Base-by-base conservation (phyloP, 2,888 invertebrate species). In the Andrena minutula region DNA sequence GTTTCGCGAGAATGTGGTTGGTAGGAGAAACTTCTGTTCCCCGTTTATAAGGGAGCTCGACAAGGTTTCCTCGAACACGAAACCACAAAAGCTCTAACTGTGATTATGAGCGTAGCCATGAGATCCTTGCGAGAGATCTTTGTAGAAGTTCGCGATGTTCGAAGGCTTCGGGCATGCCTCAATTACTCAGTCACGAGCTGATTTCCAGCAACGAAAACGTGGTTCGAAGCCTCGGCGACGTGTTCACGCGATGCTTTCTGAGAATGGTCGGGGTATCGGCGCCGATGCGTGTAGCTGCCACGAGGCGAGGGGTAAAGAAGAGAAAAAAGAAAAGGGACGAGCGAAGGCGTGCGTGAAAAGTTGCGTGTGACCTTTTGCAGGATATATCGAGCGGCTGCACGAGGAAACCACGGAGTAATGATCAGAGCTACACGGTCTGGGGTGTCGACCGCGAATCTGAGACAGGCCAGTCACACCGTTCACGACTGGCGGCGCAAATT, bases 351-450 rank as follows among this genome's bases (percentile, higher is more conserved):
- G 30, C 65, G 30, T 68, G 63, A 73, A 56, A 70, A 58, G 65
- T 51, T 30, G 64, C 53, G 64, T 69, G 56, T 75, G 71, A 81
- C 58, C 26, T 79, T 56, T 69, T 73, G 0, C 76, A 79, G 83
- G 71, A 79, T 72, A 53, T 84, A 82, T 69, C 79, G 76, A 86
- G 72, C 75, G 72, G 60, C 28, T 30, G 60, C 28, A 70, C 66
- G 79, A 86, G 79, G 70, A 84, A 81, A 83, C 66, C 32, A 60
- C 79, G 75, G 78, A 91, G 90, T 89, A 78, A 91, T 91, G 90
- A 86, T 84, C 83, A 89, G 83, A 79, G 83, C 68, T 70, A 84
- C 78, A 49, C 75, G 79, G 70, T 79, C 79, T 64, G 72, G 49
- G 68, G 74, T 84, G 86, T 76, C 65, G 87, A 86, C 79, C 87